Base-by-base conservation (phyloP, 2,113 vertebrate species). In the Sula dactylatra region DNA sequence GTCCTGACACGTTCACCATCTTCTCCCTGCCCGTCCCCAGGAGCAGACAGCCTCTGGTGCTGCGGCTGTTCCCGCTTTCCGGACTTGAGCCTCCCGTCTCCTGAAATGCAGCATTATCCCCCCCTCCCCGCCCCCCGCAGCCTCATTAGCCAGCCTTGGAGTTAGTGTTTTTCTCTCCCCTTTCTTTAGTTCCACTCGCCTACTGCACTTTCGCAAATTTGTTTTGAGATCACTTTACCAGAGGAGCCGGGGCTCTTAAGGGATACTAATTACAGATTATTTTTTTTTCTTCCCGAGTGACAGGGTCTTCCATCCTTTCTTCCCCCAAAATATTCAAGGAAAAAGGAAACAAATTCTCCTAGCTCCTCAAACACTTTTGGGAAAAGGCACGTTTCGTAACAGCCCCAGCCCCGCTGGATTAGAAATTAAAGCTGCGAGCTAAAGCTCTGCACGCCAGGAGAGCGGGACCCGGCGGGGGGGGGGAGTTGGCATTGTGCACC, bases 161-260 rank as follows among this genome's bases (percentile, higher is more conserved):
- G 62, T 82, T 96, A 26, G 55, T 90, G 90, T 97, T 97, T 97
- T 97, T 96, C 93, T 82, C 58, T 86, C 71, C 86, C 44, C 61
- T 89, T 91, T 83, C 97, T 85, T 97, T 82, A 89, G 95, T 97
- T 98, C 96, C 96, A 90, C 79, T 97, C 25, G 45, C 88, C 95
- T 65, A 55, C 93, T 72, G 95, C 95, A 90, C 96, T 97, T 97
- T 21, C 89, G 94, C 89, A 88, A 97, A 93, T 97, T 95, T 98
- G 98, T 98, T 98, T 97, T 83, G 97, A 95, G 97, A 98, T 98
- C 97, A 91, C 86, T 97, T 98, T 98, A 97, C 98, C 93, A 90
- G 96, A 96, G 95, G 76, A 96, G 91, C 84, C 81, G 31, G 84
- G 84, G 59, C 92, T 96, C 93, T 95, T 69, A 77, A 92, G 85